phyloP scores from a whole-genome alignment of 2,888 invertebrate genomes.

The Eupithecia inturbata region DNA sequence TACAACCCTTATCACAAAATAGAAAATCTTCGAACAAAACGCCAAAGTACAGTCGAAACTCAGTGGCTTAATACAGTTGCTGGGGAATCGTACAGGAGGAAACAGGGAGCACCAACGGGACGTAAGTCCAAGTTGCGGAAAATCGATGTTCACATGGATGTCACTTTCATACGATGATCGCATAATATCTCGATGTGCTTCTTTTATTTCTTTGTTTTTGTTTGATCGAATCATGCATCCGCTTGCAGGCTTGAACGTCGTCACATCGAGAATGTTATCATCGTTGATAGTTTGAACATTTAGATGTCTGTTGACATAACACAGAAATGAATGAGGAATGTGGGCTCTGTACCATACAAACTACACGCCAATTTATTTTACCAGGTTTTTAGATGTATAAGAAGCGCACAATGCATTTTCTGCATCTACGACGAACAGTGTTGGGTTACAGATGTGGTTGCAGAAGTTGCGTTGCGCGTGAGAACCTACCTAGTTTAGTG shows the following conservation, averaged over 20 bases:
- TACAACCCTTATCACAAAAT: constrained; percentile 57
- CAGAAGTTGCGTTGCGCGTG: constrained; percentile 79
- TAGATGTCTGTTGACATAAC: constrained; percentile 55
- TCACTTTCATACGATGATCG: constrained; percentile 73
- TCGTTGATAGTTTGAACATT: constrained; percentile 64
- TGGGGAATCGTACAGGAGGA: constrained; percentile 84
- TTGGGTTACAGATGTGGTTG: constrained; percentile 65
- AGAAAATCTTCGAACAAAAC: constrained; percentile 78
- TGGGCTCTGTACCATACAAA: constrained; percentile 73
- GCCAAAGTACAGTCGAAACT: constrained; percentile 68
- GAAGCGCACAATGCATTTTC: constrained; percentile 72
- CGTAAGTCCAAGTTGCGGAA: constrained; percentile 82
- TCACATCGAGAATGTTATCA: constrained; percentile 81
- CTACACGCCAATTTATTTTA: constrained; percentile 53
- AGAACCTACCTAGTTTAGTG: constrained; percentile 76
- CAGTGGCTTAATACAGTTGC: constrained; percentile 69
- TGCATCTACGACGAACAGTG: constrained; percentile 59
- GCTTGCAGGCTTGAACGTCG: constrained; percentile 78
- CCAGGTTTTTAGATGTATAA: constrained; percentile 59
- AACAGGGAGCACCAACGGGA: constrained; percentile 85
- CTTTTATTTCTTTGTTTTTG: constrained; percentile 64
- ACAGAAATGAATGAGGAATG: constrained; percentile 69
- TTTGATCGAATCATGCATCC: constrained; percentile 65
- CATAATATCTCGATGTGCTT: constrained; percentile 81
- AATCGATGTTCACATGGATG: constrained; percentile 50